These are phyloP conservation scores for Dryas iulia DNA, from an alignment of 1,140 invertebrate species.

Conservation along the genomic window DNA sequence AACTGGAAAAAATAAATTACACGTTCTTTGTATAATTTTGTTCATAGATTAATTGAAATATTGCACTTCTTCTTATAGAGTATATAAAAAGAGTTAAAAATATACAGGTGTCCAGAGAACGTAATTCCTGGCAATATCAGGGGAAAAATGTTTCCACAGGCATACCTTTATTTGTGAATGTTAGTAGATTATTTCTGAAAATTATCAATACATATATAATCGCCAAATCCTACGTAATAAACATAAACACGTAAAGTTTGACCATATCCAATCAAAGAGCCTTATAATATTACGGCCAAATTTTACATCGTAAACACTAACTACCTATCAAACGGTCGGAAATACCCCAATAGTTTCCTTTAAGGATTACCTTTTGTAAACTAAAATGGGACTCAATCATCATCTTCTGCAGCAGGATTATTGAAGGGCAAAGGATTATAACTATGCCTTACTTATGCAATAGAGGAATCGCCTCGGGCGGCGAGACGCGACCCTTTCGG, in stretches of 20 bases:
- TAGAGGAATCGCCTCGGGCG: conserved; percentile 57
- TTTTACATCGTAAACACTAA: conserved; percentile 80
- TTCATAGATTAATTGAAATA: too few species aligned
- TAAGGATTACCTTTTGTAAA: conserved; percentile 79
- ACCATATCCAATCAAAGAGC: conserved; percentile 69
- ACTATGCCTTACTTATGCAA: conserved; percentile 74
- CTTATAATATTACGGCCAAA: conserved; percentile 76
- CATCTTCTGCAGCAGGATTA: conserved; percentile 73
- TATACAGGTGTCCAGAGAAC: too few species aligned
- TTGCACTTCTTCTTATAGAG: too few species aligned
- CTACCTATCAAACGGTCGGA: conserved; percentile 64
- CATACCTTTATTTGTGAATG: too few species aligned
- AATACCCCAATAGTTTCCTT: conserved; percentile 69
- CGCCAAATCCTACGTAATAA: background rate
- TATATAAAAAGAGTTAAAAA: too few species aligned
- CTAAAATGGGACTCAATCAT: conserved; percentile 77
- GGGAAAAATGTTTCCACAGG: too few species aligned
- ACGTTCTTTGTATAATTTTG: too few species aligned
- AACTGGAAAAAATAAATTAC: too few species aligned
- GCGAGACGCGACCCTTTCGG: conserved; percentile 57
- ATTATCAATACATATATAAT: background rate
- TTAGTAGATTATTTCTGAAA: background rate
- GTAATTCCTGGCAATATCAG: too few species aligned
- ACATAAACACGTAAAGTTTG: conserved; percentile 39
- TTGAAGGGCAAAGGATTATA: conserved; percentile 61